Conservation (phyloP, 2,113 vertebrate genomes). For the Numenius arquata region DNA sequence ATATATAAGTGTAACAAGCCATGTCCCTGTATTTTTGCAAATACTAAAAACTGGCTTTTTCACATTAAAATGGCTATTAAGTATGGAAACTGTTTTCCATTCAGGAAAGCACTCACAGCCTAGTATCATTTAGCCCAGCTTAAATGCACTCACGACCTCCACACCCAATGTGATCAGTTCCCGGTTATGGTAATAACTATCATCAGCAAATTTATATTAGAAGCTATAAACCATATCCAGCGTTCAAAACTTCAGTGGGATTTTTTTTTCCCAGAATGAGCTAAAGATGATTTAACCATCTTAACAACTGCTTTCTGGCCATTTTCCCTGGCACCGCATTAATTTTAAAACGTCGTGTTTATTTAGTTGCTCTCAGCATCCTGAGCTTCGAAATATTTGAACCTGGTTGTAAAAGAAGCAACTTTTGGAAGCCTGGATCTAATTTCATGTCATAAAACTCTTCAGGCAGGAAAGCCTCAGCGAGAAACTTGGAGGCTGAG, state of each 20-base stretch:
- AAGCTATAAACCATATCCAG: not conserved
- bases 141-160: not conserved
- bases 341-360: not conserved
- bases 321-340: not conserved
- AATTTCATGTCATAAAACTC: not conserved
- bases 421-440: not conserved
- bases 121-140: not conserved
- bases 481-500: not conserved
- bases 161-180: not conserved
- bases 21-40: not conserved
- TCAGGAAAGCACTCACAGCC: not conserved
- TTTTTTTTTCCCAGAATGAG: not conserved
- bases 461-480: not conserved
- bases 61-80: not conserved
- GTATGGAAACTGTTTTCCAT: not conserved
- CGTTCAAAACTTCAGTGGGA: not conserved
- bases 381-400: not conserved
- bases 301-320: not conserved
- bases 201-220: not conserved
- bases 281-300: not conserved
- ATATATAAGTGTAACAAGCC: not conserved
- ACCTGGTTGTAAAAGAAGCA: not conserved
- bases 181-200: not conserved
- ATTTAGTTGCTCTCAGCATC: not conserved
- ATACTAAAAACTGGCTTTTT: not conserved